phyloP scores from a whole-genome alignment of 2,113 vertebrate genomes.

The Campylorhamphus procurvoides region DNA sequence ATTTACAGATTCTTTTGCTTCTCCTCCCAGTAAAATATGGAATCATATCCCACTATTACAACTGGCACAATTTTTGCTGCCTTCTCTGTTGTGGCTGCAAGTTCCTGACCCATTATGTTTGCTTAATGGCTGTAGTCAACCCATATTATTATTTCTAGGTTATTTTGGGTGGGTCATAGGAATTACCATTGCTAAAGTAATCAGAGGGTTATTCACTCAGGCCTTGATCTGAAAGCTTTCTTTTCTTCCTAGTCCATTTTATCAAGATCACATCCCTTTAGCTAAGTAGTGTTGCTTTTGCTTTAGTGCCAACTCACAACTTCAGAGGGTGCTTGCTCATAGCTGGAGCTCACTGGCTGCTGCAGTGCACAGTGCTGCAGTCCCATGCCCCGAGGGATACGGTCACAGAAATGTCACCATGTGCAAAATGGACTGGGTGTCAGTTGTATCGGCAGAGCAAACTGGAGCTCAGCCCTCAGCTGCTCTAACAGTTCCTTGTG shows the following conservation, averaged over 20 bases:
- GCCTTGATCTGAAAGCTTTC: neutral
- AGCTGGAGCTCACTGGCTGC: neutral
- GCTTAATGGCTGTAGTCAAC: neutral
- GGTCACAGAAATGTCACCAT: neutral
- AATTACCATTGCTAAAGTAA: neutral
- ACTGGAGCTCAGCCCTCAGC: neutral
- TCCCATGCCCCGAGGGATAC: fast-evolving
- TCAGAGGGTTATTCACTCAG: neutral
- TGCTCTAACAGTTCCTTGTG: neutral
- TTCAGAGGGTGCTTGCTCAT: neutral
- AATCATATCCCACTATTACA: neutral
- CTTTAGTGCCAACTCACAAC: neutral
- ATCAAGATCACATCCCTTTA: neutral
- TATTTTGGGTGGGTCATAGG: neutral
- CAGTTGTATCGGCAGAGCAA: neutral
- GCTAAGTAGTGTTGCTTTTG: neutral
- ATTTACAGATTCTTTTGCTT: neutral
- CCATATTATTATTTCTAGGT: neutral
- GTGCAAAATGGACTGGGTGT: neutral
- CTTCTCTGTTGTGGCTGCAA: neutral
- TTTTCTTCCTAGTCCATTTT: neutral
- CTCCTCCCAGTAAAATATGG: neutral
- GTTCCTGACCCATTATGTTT: neutral
- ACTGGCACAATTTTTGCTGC: neutral
- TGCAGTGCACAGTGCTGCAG: neutral